Conservation (phyloP, 2,113 vertebrate genomes). For the Orthonyx spaldingii region DNA sequence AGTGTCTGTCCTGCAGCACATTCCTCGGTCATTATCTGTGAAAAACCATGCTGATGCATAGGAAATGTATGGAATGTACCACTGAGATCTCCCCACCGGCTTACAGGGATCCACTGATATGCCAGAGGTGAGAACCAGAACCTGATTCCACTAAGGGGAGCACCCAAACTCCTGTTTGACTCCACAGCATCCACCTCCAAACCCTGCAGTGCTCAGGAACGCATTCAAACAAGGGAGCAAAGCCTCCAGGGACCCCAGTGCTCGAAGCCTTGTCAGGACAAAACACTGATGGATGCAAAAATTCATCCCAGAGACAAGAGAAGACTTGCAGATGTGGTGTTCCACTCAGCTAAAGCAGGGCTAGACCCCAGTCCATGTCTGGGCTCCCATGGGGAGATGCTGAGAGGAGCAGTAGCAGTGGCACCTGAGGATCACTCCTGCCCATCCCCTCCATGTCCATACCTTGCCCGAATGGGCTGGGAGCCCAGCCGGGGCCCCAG, state of each 20-base stretch:
- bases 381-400: rapidly evolving
- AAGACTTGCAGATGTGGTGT: neutral
- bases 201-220: neutral
- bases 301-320: neutral
- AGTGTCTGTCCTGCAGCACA: neutral
- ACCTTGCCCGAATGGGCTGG: slow-evolving; percentile 94
- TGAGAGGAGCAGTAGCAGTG: neutral
- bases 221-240: neutral
- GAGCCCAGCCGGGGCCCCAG: slow-evolving; percentile 86
- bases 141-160: neutral
- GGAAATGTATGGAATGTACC: neutral
- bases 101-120: rapidly evolving
- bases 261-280: neutral
- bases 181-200: neutral
- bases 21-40: neutral
- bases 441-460: neutral
- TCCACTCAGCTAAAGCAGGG: neutral
- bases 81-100: neutral
- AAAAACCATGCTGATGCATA: neutral
- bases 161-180: neutral
- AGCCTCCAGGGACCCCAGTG: neutral
- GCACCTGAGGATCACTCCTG: neutral
- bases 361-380: rapidly evolving
- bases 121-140: neutral
- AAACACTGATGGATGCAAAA: neutral